Conservation (phyloP, 2,113 vertebrate species). For the Thermophis baileyi region DNA sequence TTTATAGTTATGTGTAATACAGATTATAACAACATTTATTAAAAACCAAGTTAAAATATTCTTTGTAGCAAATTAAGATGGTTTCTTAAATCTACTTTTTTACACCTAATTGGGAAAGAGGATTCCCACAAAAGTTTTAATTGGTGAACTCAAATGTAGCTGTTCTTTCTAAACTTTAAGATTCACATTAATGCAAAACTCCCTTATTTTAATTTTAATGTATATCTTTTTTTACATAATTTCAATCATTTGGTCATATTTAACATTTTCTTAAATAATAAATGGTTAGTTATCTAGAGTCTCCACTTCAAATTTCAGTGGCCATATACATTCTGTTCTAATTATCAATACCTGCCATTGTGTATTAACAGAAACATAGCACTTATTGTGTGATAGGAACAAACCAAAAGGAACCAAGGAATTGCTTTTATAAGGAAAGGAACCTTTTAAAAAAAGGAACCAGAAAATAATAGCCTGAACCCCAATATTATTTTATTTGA, state of each 20-base stretch:
- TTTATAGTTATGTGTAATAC: constrained; percentile 56
- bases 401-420: background rate
- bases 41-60: constrained; percentile 52
- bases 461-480: background rate
- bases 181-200: constrained; percentile 34
- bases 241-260: constrained; percentile 32
- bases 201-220: constrained; percentile 22
- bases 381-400: background rate
- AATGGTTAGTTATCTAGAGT: no score
- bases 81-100: constrained; percentile 43
- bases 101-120: constrained; percentile 41
- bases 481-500: background rate
- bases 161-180: constrained; percentile 5
- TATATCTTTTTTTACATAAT: background rate
- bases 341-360: background rate
- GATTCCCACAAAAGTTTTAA: constrained; percentile 43
- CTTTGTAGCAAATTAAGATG: background rate
- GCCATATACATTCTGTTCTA: background rate
- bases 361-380: background rate
- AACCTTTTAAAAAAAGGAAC: background rate
- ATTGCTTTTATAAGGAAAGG: background rate
- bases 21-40: constrained; percentile 39
- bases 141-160: constrained; percentile 12
- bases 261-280: constrained; percentile 58
- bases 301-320: background rate